Evolutionary conservation across 2,113 vertebrate species (phyloP), one percentile per base, ranked within the genome.

Genomic region (Eulemur rufifrons): DNA sequence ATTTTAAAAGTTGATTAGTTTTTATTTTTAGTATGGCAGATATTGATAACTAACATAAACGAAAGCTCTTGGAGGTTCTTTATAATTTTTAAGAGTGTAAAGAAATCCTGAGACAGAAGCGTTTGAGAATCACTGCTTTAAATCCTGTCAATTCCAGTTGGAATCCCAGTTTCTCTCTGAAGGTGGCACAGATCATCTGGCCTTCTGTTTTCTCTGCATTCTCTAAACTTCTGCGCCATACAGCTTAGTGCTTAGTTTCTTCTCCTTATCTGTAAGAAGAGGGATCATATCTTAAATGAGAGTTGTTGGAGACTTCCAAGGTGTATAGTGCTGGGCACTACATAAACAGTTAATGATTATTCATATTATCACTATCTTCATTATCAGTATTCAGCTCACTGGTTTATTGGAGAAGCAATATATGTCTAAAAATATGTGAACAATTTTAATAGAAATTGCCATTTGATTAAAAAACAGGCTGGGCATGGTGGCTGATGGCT

Each of bases 71-170:
- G 89, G 12, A 45, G 56, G 34, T 42, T 63, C 74, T 83, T 45
- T 52, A 39, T 93, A 69, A 39, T 81, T 94, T 94, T 96, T 76
- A 47, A 50, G 74, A 88, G 3, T 59, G 14, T 80, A 32, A 86
- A 63, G 42, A 69, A 61, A n/a, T 68, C 37, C 86, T 52, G 15
- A 71, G 54, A 59, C 45, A 27, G 81, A 56, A 86, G 50, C 2
- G 10, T 95, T 95, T 73, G 73, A 74, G 59, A 80, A 89, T 61
- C 74, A 86, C 50, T 69, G 63, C 11, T 83, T 95, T 91, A 80
- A 82, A 23, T 54, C 52, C 47, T 23, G 0, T 56, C 27, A 15
- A 0, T 83, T 93, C 32, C 68, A 73, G 11, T 20, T 45, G 18
- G 18, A 82, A 25, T 78, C 59, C 27, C 56, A 12, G 23, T 91